phyloP scores from a whole-genome alignment of 2,797 vertebrate genomes.

The Perodicticus potto region DNA sequence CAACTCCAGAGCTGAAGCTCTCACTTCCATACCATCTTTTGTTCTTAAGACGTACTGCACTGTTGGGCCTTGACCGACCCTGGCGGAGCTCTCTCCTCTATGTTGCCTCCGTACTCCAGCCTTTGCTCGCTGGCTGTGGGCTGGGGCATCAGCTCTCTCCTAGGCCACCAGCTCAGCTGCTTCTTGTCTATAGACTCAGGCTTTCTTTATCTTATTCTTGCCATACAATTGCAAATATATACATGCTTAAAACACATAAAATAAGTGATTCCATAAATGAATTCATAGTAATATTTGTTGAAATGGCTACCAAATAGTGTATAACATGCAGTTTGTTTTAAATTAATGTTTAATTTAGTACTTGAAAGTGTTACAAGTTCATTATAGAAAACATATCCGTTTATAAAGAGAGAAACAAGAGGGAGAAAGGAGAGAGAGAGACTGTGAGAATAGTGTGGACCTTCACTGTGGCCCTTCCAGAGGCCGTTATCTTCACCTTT shows the following conservation, averaged over 20 bases:
- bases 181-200: neutral
- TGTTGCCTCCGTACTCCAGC: accelerated
- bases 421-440: neutral
- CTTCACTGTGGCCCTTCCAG: neutral
- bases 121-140: neutral
- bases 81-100: neutral
- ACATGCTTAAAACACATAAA: neutral
- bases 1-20: neutral
- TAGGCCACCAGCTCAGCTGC: neutral
- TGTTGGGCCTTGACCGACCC: neutral
- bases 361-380: neutral
- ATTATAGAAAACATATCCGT: neutral
- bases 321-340: neutral
- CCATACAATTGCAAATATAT: neutral
- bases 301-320: neutral
- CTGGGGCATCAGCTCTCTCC: neutral
- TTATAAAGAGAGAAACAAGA: neutral
- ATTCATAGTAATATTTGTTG: neutral
- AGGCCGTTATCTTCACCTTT: neutral
- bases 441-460: neutral
- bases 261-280: neutral
- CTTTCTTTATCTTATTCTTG: neutral
- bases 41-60: neutral
- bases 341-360: neutral
- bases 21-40: neutral